phyloP scores from a whole-genome alignment of 2,797 vertebrate species.

The Gadopsis marmoratus region DNA sequence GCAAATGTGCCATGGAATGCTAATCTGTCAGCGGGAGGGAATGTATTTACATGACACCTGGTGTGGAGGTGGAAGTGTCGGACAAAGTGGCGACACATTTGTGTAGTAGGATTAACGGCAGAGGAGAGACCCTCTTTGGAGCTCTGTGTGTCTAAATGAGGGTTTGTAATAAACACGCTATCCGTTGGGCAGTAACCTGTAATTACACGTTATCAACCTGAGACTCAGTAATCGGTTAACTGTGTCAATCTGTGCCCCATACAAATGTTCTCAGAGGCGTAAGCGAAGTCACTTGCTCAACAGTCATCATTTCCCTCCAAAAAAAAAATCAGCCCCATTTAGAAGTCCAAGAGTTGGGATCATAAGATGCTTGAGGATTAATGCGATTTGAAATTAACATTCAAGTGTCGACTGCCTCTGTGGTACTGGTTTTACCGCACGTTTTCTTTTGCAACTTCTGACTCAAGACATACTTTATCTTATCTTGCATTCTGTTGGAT shows the following conservation, averaged over 20 bases:
- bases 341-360: background rate
- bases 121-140: background rate
- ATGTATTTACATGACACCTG: background rate
- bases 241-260: constrained; percentile 3
- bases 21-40: background rate
- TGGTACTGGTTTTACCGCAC: background rate
- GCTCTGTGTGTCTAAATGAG: background rate
- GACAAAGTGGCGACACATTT: background rate
- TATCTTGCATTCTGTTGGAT: background rate
- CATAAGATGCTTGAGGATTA: background rate
- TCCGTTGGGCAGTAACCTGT: background rate
- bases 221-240: background rate
- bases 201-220: background rate
- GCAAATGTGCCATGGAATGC: background rate
- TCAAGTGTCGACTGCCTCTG: background rate
- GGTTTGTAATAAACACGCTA: background rate
- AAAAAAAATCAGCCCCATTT: background rate
- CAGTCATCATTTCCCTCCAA: background rate
- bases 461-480: background rate
- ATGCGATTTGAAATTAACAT: background rate
- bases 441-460: background rate
- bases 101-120: background rate
- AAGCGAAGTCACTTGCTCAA: background rate
- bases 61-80: background rate
- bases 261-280: background rate